Evolutionary conservation across 2,113 vertebrate species (phyloP), one percentile per base, ranked within the genome.

Genomic region (Oncorhynchus masou): DNA sequence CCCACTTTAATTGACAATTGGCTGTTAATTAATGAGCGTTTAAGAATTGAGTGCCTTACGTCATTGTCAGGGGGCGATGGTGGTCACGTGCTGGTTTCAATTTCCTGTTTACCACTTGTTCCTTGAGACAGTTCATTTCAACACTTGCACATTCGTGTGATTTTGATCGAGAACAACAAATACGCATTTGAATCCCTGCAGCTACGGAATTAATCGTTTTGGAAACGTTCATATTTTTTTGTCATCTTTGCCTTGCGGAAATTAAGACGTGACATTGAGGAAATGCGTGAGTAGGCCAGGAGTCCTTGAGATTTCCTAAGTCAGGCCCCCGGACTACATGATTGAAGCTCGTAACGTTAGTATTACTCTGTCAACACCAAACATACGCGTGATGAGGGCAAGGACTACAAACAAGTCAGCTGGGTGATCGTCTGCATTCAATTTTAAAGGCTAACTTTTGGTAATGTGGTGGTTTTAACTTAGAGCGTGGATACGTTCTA

Each of bases 101-200:
- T 87, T 94, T 94, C 93, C 92, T 93, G 93, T 94, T 94, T 94
- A 93, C 91, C 78, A 85, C 77, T 85, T 67, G 88, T 74, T 68
- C 72, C 65, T 29, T 78, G 83, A 78, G 75, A 72, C 68, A 59
- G 74, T 75, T 48, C 51, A 71, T 90, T 90, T 84, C 79, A 84
- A 84, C 83, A 45, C 19, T 48, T 45, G 13, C n/a, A 3, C 51
- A 4, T 57, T n/a, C 31, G 13, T 34, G 49, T 51, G 9, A 20
- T 39, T 76, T 79, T 73, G 8, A 3, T 22, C 31, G 8, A 64
- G 64, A 27, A 45, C 22, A 22, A 5, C 22, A 39, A 6, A 45
- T 13, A 45, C 27, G 15, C 20, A 60, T 2, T 4, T 16, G 66
- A 51, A 11, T 13, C 8, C 4, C 39, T 19, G 1, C 16, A 15